Evolutionary conservation across 2,888 invertebrate species (phyloP).

Genomic region (Acanthosepion lycidas): DNA sequence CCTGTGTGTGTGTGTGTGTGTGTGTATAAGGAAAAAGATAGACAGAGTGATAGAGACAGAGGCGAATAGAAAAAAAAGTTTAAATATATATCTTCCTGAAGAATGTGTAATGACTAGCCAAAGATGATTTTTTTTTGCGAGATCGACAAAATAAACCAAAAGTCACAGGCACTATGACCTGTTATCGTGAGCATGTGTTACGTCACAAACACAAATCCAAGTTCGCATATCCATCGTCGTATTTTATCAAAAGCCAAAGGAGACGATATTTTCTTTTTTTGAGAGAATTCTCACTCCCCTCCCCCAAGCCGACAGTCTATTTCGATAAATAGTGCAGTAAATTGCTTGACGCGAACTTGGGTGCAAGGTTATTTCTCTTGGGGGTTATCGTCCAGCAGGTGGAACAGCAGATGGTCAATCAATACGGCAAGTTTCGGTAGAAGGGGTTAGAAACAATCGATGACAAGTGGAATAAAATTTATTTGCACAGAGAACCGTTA

Average conservation of each 20-base stretch:
- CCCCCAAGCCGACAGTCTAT: not conserved
- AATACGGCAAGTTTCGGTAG: not conserved
- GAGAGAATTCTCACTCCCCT: not conserved
- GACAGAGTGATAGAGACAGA: not conserved
- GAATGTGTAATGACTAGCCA: too few relatives aligned
- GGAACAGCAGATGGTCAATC: not conserved
- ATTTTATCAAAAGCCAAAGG: not conserved
- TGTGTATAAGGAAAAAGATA: accelerated
- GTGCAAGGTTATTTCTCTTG: not conserved
- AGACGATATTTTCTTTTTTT: not conserved
- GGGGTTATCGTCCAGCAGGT: not conserved
- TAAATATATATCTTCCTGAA: not conserved
- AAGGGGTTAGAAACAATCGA: not conserved
- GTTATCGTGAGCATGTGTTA: not conserved
- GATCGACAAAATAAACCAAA: not conserved
- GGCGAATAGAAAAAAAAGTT: not conserved
- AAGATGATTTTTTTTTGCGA: too few relatives aligned
- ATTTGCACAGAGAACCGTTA: too few relatives aligned
- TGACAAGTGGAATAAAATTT: not conserved
- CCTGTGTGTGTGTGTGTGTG: too few relatives aligned
- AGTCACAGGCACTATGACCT: not conserved
- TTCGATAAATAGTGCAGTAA: not conserved
- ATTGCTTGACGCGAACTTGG: not conserved
- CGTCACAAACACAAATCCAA: not conserved
- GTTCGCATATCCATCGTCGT: not conserved